phyloP scores from a whole-genome alignment of 2,888 invertebrate genomes.

The Nysson spinosus region DNA sequence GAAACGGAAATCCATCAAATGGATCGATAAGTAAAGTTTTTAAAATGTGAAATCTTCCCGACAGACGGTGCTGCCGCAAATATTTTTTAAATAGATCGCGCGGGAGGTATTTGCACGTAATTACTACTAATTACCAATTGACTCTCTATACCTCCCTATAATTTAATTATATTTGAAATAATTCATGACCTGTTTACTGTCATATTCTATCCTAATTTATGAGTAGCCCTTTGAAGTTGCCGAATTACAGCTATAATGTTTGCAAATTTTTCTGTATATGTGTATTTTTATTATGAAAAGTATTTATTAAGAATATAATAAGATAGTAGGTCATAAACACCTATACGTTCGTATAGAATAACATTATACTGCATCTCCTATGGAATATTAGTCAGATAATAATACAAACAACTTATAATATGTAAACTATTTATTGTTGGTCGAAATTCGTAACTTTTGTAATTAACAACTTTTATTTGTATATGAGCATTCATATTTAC shows the following conservation, averaged over 20 bases:
- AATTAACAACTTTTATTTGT: constrained; percentile 52
- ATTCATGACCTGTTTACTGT: too few species aligned
- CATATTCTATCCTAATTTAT: too few species aligned
- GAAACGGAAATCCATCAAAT: constrained; percentile 42
- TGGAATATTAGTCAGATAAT: background rate
- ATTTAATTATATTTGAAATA: too few species aligned
- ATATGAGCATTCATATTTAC: constrained; percentile 57
- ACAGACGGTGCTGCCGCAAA: constrained; percentile 37
- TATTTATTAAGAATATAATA: too few species aligned
- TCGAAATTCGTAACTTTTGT: constrained; percentile 36
- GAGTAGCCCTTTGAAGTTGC: too few species aligned
- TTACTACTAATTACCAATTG: too few species aligned
- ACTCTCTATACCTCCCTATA: too few species aligned
- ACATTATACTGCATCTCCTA: too few species aligned
- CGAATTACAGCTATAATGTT: too few species aligned
- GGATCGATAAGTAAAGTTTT: constrained; percentile 50
- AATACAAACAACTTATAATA: constrained; percentile 25
- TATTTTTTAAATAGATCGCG: constrained; percentile 41
- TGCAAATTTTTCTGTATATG: too few species aligned
- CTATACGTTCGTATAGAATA: background rate
- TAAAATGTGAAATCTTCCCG: constrained; percentile 36
- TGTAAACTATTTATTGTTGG: constrained; percentile 46
- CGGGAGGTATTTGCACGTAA: constrained; percentile 18
- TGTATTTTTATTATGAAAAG: too few species aligned
- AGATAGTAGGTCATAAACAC: too few species aligned